Conservation (phyloP, 2,113 vertebrate genomes). For the Hiodon alosoides region DNA sequence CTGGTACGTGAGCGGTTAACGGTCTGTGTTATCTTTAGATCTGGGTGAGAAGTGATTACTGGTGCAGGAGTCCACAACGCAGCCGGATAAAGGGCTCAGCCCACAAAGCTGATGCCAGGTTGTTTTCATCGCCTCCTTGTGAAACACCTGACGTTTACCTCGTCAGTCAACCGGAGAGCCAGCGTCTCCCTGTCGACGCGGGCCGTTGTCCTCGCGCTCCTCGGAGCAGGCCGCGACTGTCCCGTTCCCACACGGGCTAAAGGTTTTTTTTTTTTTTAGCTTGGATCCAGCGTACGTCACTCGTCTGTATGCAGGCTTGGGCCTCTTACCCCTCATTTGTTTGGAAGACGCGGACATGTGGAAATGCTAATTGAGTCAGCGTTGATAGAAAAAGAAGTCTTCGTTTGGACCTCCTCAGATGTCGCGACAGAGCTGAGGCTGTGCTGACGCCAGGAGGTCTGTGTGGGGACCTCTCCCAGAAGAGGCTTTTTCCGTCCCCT, state of each 20-base stretch:
- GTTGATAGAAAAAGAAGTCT: background rate
- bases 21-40: background rate
- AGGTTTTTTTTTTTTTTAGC: too few species aligned
- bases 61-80: too few species aligned
- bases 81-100: too few species aligned
- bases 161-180: background rate
- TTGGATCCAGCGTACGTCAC: background rate
- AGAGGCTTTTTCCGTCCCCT: background rate
- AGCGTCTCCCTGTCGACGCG: background rate
- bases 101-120: too few species aligned
- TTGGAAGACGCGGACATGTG: background rate
- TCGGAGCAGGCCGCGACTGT: background rate
- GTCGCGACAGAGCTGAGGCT: background rate
- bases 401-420: conserved; percentile 4
- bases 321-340: conserved; percentile 14
- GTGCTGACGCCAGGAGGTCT: background rate
- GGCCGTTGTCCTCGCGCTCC: background rate
- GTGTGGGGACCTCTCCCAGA: background rate
- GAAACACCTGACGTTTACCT: background rate
- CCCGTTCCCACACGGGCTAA: background rate
- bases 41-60: too few species aligned
- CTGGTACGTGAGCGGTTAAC: background rate
- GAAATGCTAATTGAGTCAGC: background rate
- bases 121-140: too few species aligned
- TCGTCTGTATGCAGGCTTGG: background rate